These are phyloP conservation scores for Cyphomyrus plagiostoma DNA, from an alignment of 2,113 vertebrate species.

Conservation along the genomic window DNA sequence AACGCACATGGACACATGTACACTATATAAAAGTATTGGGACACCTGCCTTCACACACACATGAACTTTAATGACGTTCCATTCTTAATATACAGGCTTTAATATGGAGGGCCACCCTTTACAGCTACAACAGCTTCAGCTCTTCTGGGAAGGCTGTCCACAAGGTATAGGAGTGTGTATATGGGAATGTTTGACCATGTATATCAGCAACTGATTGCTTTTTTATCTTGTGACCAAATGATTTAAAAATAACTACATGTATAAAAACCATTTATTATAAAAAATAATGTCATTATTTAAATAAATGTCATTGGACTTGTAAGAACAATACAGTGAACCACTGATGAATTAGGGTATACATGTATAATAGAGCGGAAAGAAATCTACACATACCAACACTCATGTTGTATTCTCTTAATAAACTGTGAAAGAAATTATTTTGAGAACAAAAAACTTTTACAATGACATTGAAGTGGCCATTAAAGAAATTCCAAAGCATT, in stretches of 20 bases:
- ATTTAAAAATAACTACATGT: not conserved
- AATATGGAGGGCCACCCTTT: too few relatives aligned
- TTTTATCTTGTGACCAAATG: not conserved
- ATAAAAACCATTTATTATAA: not conserved
- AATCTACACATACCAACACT: not conserved
- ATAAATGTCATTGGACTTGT: not conserved
- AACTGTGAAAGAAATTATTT: not conserved
- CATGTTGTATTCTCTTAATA: not conserved
- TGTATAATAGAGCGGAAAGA: not conserved
- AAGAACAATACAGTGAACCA: not conserved
- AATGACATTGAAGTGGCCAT: not conserved
- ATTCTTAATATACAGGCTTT: too few relatives aligned
- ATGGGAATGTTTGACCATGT: not conserved
- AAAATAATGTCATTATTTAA: not conserved
- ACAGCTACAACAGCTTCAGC: too few relatives aligned
- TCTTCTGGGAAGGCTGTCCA: too few relatives aligned
- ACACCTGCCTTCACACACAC: too few relatives aligned
- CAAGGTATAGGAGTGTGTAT: too few relatives aligned
- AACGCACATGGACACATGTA: too few relatives aligned
- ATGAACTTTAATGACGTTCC: too few relatives aligned
- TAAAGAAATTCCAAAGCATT: not conserved
- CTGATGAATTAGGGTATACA: not conserved
- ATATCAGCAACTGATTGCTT: not conserved
- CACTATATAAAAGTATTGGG: too few relatives aligned
- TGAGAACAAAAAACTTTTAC: not conserved